phyloP scores from a whole-genome alignment of 2,888 invertebrate species.

The Gymnosoma rotundatum region DNA sequence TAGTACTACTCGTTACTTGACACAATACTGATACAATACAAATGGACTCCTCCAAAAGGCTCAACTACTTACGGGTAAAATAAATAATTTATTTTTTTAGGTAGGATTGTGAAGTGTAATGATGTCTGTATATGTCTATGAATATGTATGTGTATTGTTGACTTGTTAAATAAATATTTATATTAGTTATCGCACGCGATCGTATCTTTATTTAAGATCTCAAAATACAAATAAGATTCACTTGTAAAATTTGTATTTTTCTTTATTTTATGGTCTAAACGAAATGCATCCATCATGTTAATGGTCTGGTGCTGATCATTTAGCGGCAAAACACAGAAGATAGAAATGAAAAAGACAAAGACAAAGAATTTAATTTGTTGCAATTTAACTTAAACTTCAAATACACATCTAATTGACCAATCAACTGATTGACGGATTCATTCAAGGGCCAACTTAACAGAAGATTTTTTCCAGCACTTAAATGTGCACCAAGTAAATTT shows the following conservation, averaged over 20 bases:
- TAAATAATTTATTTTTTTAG: constrained; percentile 26
- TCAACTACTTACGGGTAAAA: constrained; percentile 19
- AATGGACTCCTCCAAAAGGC: neutral
- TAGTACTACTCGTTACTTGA: constrained; percentile 34
- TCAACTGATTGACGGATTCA: constrained; percentile 6
- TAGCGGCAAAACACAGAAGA: constrained; percentile 52
- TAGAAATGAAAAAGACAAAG: neutral
- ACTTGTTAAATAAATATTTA: constrained; percentile 59
- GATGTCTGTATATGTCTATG: neutral
- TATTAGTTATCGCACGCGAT: constrained; percentile 62
- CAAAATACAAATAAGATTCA: constrained; percentile 42
- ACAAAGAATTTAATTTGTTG: constrained; percentile 44
- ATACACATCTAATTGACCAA: constrained; percentile 41
- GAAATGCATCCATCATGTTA: constrained; percentile 49
- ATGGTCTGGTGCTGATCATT: constrained; percentile 50
- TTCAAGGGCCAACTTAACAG: neutral
- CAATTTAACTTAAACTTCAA: constrained; percentile 52
- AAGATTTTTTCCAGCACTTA: constrained; percentile 10
- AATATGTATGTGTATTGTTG: constrained; percentile 5
- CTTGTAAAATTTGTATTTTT: constrained; percentile 5
- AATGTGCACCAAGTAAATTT: constrained; percentile 6
- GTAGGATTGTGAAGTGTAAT: constrained; percentile 17
- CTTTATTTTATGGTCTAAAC: constrained; percentile 45
- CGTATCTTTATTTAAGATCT: constrained; percentile 43
- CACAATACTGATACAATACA: constrained; percentile 23